Evolutionary conservation across 2,113 vertebrate genomes (phyloP).

Genomic region (Haemorhous mexicanus): DNA sequence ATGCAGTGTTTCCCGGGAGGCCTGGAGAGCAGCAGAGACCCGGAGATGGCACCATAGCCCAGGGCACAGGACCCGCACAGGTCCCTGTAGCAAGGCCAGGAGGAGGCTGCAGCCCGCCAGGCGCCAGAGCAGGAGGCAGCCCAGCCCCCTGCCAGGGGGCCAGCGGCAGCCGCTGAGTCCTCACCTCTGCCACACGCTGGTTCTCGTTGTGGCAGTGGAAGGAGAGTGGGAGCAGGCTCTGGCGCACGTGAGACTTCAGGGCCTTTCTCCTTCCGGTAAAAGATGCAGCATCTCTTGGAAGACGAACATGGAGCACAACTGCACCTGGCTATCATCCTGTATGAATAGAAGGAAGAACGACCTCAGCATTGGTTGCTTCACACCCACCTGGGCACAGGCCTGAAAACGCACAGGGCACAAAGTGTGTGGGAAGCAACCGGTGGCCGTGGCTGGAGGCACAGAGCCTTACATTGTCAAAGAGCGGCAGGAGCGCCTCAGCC

Average conservation of each 20-base stretch:
- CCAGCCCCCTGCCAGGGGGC: not conserved
- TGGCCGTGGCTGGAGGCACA: no score
- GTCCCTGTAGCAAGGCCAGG: not conserved
- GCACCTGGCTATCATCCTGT: no score
- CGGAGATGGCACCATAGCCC: not conserved
- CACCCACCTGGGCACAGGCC: no score
- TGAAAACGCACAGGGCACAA: no score
- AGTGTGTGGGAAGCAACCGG: no score
- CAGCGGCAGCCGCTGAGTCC: not conserved
- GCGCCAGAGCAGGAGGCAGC: not conserved
- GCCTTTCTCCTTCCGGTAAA: no score
- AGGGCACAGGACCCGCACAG: not conserved
- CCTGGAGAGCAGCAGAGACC: not conserved
- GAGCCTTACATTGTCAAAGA: no score
- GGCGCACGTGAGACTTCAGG: rapidly evolving
- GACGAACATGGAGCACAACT: no score
- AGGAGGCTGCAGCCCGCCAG: not conserved
- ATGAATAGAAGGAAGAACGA: no score
- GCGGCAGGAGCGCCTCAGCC: no score
- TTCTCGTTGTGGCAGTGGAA: not conserved
- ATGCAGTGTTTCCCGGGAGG: not conserved
- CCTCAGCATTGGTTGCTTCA: no score
- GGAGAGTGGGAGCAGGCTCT: not conserved
- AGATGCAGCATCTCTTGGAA: no score
- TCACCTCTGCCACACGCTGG: not conserved